Evolutionary conservation across 2,888 invertebrate species (phyloP), one percentile per base, ranked within the genome.

Genomic region (Conistra vaccinii): DNA sequence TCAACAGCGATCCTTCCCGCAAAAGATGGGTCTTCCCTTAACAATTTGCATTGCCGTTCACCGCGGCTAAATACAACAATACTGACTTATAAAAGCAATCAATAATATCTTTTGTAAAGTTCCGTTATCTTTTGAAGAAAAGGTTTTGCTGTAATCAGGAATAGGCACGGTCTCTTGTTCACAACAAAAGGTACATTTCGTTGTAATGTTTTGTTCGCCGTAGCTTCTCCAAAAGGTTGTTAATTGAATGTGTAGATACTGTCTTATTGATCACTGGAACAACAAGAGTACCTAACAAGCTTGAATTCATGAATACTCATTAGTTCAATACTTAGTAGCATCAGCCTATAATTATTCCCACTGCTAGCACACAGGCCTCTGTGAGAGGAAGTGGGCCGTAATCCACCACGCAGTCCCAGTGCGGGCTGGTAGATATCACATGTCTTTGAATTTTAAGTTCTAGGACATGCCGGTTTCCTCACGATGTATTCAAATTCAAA

Each of bases 91-190:
- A 76, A 39, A 71, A 55, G 32, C 61, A 62, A 76, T 62, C 80
- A 62, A 62, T 42, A 48, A 9, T 66, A 48, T 57, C 26, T 26
- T 35, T 35, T 23, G 71, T 39, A 80, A 61, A 79, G 45, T 48
- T 73, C 26, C 39, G 57, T 63, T 57, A 48, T 42, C 17, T 74
- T 80, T 80, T 51, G 0, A 80, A 77, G 75, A 74, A 77, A 76
- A 80, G 75, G 62, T 63, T 77, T 74, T 48, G 9, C 42, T 62
- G 39, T 57, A 80, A 80, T 80, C 80, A 20, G 62, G 39, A 74
- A 76, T 57, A 20, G 42, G 23, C 32, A 42, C 55, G 62, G 14
- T n/a, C 45, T 35, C 53, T 61, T 62, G 73, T 76, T 80, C 73
- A 26, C 62, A 77, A 74, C 74, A 80, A 77, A 80, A 80, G 74